Conservation (phyloP, 2,797 vertebrate genomes). For the Coregonus sp. region DNA sequence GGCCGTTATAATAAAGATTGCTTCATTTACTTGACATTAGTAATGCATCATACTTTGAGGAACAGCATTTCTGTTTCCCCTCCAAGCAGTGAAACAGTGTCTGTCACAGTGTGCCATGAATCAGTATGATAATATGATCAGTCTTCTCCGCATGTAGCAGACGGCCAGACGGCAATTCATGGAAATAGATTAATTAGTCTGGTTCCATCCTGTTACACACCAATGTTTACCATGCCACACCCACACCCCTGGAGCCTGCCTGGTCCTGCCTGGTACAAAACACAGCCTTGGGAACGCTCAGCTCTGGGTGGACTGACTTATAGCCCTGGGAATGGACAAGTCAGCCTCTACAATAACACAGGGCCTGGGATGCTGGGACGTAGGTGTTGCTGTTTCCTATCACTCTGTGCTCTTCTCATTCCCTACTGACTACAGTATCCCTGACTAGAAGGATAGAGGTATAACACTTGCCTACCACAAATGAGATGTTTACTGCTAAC, state of each 20-base stretch:
- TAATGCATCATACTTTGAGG: too few species aligned
- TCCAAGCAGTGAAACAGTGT: not conserved
- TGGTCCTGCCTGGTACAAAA: not conserved
- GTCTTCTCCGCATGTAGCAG: not conserved
- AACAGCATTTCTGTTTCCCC: not conserved
- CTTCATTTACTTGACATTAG: not conserved
- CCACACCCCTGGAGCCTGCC: not conserved
- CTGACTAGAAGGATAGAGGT: not conserved
- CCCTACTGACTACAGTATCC: not conserved
- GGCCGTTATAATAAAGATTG: too few species aligned
- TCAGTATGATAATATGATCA: constrained; percentile 32
- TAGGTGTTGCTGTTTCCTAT: not conserved
- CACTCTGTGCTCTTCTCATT: not conserved
- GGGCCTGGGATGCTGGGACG: not conserved
- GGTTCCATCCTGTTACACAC: constrained; percentile 6
- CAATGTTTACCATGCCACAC: not conserved
- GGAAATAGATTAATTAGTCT: constrained; percentile 40
- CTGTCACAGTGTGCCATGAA: constrained; percentile 29
- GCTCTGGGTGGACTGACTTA: not conserved
- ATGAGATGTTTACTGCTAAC: not conserved
- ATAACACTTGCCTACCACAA: not conserved
- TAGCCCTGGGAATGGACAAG: not conserved
- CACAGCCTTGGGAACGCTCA: not conserved
- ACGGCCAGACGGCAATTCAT: constrained; percentile 14
- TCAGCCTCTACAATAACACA: not conserved